Evolutionary conservation across 2,113 vertebrate species (phyloP).

Genomic region (Scolopax mira): DNA sequence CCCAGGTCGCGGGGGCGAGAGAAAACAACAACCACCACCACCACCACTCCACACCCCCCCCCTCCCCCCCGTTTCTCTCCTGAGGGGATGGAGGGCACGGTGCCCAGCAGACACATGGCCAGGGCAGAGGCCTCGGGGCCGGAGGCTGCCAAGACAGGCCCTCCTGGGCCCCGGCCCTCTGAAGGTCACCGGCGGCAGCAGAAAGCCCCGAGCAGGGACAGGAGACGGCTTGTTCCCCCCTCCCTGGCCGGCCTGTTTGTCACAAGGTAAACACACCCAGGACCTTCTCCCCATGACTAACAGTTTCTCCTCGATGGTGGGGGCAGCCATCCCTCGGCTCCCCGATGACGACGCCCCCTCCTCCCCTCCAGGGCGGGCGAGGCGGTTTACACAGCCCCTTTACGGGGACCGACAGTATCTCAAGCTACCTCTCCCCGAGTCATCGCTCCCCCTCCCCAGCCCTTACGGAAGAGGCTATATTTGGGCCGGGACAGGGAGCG

Average conservation of each 20-base stretch:
- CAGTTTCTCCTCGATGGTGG: not conserved
- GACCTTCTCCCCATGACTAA: not conserved
- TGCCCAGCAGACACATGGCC: not conserved
- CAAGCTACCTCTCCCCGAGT: rapidly evolving
- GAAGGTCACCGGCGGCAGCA: not conserved
- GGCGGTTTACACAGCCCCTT: not conserved
- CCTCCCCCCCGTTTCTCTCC: rapidly evolving
- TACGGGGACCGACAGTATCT: not conserved
- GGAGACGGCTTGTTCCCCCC: no score
- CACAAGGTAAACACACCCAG: not conserved
- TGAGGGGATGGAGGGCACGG: rapidly evolving
- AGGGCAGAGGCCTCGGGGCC: not conserved
- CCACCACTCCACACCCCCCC: no score
- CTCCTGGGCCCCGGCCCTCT: not conserved
- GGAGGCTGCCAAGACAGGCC: no score
- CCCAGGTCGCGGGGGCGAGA: not conserved
- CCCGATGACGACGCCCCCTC: not conserved
- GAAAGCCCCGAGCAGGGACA: not conserved
- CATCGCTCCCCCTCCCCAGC: no score
- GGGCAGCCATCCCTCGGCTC: not conserved
- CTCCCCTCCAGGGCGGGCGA: not conserved
- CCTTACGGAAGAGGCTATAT: not conserved
- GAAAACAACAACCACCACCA: rapidly evolving
- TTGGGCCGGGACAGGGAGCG: not conserved
- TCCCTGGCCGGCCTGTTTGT: not conserved